These are phyloP conservation scores for Larimichthys crocea DNA, from an alignment of 2,113 vertebrate genomes.

Conservation along the genomic window DNA sequence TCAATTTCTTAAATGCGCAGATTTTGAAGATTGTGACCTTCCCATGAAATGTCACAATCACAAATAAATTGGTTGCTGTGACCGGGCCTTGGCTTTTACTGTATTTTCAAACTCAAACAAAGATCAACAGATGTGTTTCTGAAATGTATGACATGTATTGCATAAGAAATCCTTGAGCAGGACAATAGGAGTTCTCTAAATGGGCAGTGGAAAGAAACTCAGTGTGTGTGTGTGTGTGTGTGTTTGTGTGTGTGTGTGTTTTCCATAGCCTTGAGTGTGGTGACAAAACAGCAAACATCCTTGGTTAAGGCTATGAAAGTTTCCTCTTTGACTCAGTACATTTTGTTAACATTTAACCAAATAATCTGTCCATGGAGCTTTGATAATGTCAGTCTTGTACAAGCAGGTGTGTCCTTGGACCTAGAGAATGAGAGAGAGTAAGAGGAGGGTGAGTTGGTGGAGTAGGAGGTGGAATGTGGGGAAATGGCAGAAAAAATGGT, in stretches of 20 bases:
- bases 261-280: slow-evolving; percentile 15
- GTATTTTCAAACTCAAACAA: background rate
- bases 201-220: background rate
- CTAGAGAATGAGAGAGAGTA: background rate
- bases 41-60: background rate
- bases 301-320: slow-evolving; percentile 13
- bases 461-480: background rate
- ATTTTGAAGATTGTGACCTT: background rate
- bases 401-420: slow-evolving; percentile 57
- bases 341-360: slow-evolving; percentile 71
- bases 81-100: background rate
- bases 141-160: background rate
- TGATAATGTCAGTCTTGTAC: slow-evolving; percentile 31
- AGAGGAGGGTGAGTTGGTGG: background rate
- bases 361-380: slow-evolving; percentile 25
- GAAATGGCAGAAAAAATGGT: background rate
- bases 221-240: background rate
- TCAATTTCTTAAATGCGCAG: background rate
- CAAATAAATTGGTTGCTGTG: background rate
- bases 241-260: slow-evolving; percentile 15
- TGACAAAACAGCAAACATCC: slow-evolving; percentile 14
- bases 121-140: background rate
- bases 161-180: background rate
- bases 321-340: slow-evolving; percentile 17
- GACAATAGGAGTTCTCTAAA: background rate